Evolutionary conservation across 1,140 invertebrate genomes (phyloP).

Genomic region (Ruditapes philippinarum): DNA sequence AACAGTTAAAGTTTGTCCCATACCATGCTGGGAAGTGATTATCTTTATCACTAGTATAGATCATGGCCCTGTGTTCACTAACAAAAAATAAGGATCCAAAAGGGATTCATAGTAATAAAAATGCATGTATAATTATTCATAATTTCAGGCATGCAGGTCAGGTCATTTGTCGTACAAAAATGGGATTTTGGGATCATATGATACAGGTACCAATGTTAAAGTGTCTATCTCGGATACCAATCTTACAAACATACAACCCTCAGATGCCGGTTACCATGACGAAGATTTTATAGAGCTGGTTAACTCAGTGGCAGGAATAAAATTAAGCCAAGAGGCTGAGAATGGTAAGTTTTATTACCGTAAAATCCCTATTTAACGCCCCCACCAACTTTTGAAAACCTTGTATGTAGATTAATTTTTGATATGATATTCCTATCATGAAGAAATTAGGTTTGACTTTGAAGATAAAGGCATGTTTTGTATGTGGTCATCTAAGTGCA

Average conservation of each 20-base stretch:
- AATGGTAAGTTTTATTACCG: no score
- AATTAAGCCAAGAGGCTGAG: background rate
- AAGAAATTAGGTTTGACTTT: no score
- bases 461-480: no score
- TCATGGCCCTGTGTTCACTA: background rate
- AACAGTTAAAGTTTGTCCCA: background rate
- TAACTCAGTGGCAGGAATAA: no score
- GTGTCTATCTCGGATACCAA: background rate
- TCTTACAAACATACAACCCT: background rate
- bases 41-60: background rate
- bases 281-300: background rate
- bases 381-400: no score
- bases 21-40: background rate
- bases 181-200: background rate
- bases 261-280: background rate
- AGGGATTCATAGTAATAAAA: background rate
- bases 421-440: no score
- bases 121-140: background rate
- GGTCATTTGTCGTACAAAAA: background rate
- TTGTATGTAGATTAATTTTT: no score
- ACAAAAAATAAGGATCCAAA: no score
- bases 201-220: background rate
- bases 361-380: no score
- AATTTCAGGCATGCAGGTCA: conserved; percentile 1
- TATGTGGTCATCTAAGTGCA: no score